Conservation (phyloP, 2,797 vertebrate species). For the Hoplostethus mediterraneus region DNA sequence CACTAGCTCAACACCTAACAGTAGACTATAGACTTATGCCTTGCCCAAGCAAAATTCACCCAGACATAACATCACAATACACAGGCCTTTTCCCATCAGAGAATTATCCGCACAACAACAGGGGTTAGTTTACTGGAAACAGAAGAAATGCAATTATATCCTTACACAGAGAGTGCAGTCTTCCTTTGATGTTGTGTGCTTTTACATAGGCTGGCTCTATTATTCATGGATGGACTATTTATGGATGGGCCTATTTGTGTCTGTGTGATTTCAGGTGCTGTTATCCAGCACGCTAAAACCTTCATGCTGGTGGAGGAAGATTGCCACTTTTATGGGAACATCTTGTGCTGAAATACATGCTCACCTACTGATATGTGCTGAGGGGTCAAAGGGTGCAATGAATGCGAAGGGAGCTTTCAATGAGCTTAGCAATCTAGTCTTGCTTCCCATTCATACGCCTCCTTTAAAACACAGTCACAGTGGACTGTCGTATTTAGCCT, state of each 20-base stretch:
- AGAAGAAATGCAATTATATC: slow-evolving; percentile 41
- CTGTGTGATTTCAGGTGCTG: slow-evolving; percentile 69
- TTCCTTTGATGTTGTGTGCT: slow-evolving; percentile 27
- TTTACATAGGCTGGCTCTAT: slow-evolving; percentile 54
- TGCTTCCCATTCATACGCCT: slow-evolving; percentile 34
- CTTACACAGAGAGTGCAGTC: slow-evolving; percentile 27
- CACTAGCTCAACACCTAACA: not conserved
- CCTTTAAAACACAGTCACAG: slow-evolving; percentile 35
- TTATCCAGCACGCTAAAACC: slow-evolving; percentile 69
- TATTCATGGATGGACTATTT: slow-evolving; percentile 56
- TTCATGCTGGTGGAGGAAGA: slow-evolving; percentile 63
- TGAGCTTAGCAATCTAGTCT: slow-evolving; percentile 43
- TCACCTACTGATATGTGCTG: slow-evolving; percentile 59
- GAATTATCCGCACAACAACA: slow-evolving; percentile 21
- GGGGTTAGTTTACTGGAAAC: slow-evolving; percentile 23
- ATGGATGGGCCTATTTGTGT: slow-evolving; percentile 66
- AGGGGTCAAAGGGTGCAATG: slow-evolving; percentile 58
- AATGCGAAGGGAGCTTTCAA: slow-evolving; percentile 53
- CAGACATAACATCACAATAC: slow-evolving; percentile 11
- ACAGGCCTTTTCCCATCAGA: slow-evolving; percentile 13
- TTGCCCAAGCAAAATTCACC: slow-evolving; percentile 9
- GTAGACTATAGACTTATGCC: not conserved
- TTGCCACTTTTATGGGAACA: slow-evolving; percentile 74
- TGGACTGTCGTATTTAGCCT: slow-evolving; percentile 10
- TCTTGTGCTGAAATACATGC: slow-evolving; percentile 72